Conservation (phyloP, 2,888 invertebrate genomes). For the Sminthurinus aureus region DNA sequence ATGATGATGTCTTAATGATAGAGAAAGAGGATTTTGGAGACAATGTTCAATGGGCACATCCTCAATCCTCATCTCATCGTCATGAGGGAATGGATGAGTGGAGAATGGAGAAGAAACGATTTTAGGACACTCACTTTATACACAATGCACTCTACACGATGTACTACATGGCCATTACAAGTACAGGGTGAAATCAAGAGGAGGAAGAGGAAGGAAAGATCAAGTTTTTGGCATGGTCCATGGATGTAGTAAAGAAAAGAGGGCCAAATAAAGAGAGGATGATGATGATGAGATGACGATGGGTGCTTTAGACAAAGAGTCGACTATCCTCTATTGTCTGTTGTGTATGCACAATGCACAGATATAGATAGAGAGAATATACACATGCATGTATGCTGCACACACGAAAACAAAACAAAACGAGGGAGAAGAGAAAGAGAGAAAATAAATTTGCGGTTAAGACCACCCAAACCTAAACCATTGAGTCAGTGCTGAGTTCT, state of each 20-base stretch:
- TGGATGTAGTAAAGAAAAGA: background rate
- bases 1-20: constrained; percentile 42
- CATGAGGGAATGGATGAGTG: background rate
- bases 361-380: background rate
- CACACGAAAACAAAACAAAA: background rate
- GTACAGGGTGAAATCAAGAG: background rate
- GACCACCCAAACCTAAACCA: constrained; percentile 33
- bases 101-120: constrained; percentile 4
- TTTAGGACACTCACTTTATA: background rate
- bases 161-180: background rate
- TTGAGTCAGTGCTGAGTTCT: background rate
- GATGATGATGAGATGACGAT: constrained; percentile 30
- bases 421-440: constrained; percentile 33
- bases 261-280: constrained; percentile 36
- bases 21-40: constrained; percentile 35
- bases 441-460: constrained; percentile 44
- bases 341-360: too few relatives aligned
- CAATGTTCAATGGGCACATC: constrained; percentile 33
- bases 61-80: background rate
- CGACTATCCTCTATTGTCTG: too few relatives aligned
- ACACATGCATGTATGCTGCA: too few relatives aligned
- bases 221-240: constrained; percentile 2
- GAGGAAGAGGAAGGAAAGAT: background rate
- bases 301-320: constrained; percentile 22
- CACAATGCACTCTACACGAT: background rate